Base-by-base conservation (phyloP, 2,113 vertebrate genomes). In the Platysteira castanea region DNA sequence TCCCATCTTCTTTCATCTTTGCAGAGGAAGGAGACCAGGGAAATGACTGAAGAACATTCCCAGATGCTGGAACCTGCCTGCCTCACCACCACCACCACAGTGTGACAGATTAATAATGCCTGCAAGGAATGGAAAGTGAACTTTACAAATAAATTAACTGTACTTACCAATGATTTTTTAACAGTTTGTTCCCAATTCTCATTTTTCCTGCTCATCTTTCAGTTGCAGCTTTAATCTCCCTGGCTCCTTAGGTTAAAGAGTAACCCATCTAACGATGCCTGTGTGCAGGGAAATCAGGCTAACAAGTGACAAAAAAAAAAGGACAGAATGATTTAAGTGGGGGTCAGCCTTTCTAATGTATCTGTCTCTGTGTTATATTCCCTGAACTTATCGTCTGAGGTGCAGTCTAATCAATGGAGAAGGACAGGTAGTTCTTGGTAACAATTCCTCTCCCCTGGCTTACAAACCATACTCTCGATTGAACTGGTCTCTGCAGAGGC, bases 141-240 rank as follows among this genome's bases (percentile, higher is more conserved):
- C 28, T 89, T 84, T 39, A 35, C 42, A 87, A 92, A 94, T 76
- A 86, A 91, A 86, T 88, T 92, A 93, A 93, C 47, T 63, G 9
- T 74, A 93, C 42, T 95, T 26, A 93, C 47, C 73, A 84, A 54
- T 87, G 30, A 54, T 42, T 86, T 88, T 64, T 80, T 15, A 86
- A 46, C 79, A 52, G 24, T 88, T 94, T 84, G 33, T 67, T 92
- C 42, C 14, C 18, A 30, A 9, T 57, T 77, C 24, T 73, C 13
- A 23, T 56, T 78, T 50, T 82, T 68, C 8, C 50, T 77, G 59
- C 22, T 61, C 20, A 81, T 79, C n/a, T 52, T 63, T 76, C 67
- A 84, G 54, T 77, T 50, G 81, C 54, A 84, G 46, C 31, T 94
- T 90, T 77, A 61, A 77, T 69, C 28, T 87, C 35, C 19, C 28